Evolutionary conservation across 2,113 vertebrate genomes (phyloP).

Genomic region (Pseudorhombus dupliciocellatus): DNA sequence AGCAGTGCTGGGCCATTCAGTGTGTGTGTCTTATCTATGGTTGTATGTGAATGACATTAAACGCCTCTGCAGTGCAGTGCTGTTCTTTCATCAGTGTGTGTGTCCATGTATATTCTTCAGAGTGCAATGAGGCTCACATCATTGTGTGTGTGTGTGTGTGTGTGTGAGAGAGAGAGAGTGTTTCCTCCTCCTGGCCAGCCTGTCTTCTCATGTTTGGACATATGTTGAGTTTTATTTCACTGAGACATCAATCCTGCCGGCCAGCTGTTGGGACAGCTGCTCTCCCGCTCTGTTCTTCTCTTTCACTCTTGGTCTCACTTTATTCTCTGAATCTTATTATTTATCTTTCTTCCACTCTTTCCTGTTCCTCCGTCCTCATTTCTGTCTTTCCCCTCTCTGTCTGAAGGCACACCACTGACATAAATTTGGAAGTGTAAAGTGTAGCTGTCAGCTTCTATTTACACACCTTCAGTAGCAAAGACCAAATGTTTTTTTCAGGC

Average conservation of each 20-base stretch:
- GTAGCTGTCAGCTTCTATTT: slow-evolving; percentile 68
- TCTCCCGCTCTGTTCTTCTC: slow-evolving; percentile 53
- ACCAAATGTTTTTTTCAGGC: slow-evolving; percentile 15
- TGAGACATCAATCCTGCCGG: slow-evolving; percentile 96
- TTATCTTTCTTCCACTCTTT: slow-evolving; percentile 22
- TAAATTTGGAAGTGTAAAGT: slow-evolving; percentile 69
- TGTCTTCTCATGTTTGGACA: slow-evolving; percentile 94
- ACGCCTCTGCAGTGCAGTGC: slow-evolving; percentile 42
- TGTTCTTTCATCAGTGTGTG: slow-evolving; percentile 64
- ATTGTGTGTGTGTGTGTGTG: slow-evolving; percentile 25
- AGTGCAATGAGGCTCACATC: slow-evolving; percentile 24
- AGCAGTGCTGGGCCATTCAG: slow-evolving; percentile 7
- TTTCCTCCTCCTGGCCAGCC: slow-evolving; percentile 64
- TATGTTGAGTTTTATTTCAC: slow-evolving; percentile 99
- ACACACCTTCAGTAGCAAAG: slow-evolving; percentile 37
- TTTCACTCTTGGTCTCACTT: slow-evolving; percentile 47
- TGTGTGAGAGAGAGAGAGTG: slow-evolving; percentile 44
- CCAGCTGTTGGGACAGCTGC: slow-evolving; percentile 98
- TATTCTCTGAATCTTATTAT: not conserved
- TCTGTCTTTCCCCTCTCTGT: not conserved
- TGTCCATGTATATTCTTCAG: slow-evolving; percentile 28
- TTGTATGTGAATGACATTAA: slow-evolving; percentile 27
- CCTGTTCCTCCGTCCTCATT: not conserved
- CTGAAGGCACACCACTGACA: slow-evolving; percentile 55
- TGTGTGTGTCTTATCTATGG: slow-evolving; percentile 11